Conservation (phyloP, 2,888 invertebrate genomes). For the Cheilosia urbana region DNA sequence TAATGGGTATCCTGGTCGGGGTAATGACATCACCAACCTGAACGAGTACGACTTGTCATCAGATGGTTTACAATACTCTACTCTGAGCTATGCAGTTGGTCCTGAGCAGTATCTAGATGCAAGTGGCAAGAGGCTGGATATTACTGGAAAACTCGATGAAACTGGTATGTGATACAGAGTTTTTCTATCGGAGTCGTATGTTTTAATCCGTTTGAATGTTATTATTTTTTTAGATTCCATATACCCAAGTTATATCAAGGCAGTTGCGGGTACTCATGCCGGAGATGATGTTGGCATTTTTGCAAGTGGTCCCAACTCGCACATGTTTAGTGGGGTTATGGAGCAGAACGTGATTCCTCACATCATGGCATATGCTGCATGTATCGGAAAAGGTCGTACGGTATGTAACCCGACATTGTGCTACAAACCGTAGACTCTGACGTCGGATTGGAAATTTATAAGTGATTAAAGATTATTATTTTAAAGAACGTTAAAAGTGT, state of each 20-base stretch:
- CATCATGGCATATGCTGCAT: slow-evolving; percentile 89
- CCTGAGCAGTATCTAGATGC: slow-evolving; percentile 82
- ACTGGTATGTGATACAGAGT: not conserved
- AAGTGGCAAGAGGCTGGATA: slow-evolving; percentile 78
- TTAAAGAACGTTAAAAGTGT: no score
- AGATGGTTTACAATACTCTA: slow-evolving; percentile 85
- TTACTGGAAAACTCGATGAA: slow-evolving; percentile 55
- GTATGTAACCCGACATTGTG: slow-evolving; percentile 76
- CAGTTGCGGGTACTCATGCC: slow-evolving; percentile 87
- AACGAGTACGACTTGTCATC: slow-evolving; percentile 78
- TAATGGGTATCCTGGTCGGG: slow-evolving; percentile 88
- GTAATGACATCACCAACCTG: slow-evolving; percentile 85
- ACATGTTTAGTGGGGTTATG: slow-evolving; percentile 90
- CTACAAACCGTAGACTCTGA: not conserved
- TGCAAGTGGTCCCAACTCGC: slow-evolving; percentile 90
- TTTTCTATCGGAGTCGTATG: not conserved
- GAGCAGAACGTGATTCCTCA: slow-evolving; percentile 92
- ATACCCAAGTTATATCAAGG: slow-evolving; percentile 79
- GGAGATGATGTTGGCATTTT: slow-evolving; percentile 92
- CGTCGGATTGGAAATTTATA: not conserved
- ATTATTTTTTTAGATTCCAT: slow-evolving; percentile 75
- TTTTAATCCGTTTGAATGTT: not conserved
- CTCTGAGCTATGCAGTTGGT: slow-evolving; percentile 90
- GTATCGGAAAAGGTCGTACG: slow-evolving; percentile 87
- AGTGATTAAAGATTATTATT: no score